A percentile compares a stretch with the other conserved stretches of the same genome.
Conservation (phyloP, 2,113 vertebrate genomes). For the Antechinus flavipes region DNA sequence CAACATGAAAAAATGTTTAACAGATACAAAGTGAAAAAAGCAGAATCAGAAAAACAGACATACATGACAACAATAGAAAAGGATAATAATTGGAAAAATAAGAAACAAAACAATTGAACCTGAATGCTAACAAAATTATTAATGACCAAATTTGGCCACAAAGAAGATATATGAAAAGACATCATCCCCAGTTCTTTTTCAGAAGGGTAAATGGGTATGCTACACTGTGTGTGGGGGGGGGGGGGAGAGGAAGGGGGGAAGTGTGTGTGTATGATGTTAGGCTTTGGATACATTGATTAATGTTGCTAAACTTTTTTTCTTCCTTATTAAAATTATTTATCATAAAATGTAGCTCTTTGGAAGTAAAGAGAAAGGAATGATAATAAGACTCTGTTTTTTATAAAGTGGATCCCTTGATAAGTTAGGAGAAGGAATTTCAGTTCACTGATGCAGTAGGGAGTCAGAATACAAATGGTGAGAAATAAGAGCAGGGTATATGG, state of each 20-base stretch:
- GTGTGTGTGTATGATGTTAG: background rate
- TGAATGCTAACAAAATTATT: background rate
- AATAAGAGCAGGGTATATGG: background rate
- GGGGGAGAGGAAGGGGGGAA: too few relatives aligned
- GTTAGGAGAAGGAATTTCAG: background rate
- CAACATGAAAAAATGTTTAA: background rate
- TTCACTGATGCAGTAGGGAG: background rate
- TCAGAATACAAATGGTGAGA: background rate
- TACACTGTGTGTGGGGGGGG: accelerated
- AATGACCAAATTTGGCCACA: background rate
- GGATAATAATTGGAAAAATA: background rate
- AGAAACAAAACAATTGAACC: background rate
- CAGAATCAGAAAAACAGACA: background rate
- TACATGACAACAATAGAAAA: background rate
- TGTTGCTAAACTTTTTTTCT: background rate
- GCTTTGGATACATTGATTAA: background rate
- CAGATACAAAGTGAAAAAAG: background rate
- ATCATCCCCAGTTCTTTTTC: background rate
- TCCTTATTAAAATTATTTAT: background rate
- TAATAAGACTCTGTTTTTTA: background rate
- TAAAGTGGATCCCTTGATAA: background rate
- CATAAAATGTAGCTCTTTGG: background rate
- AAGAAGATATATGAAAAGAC: background rate
- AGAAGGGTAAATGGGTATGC: background rate
- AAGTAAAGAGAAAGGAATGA: background rate